Evolutionary conservation across 2,888 invertebrate species (phyloP).

Genomic region (Apamea anceps): DNA sequence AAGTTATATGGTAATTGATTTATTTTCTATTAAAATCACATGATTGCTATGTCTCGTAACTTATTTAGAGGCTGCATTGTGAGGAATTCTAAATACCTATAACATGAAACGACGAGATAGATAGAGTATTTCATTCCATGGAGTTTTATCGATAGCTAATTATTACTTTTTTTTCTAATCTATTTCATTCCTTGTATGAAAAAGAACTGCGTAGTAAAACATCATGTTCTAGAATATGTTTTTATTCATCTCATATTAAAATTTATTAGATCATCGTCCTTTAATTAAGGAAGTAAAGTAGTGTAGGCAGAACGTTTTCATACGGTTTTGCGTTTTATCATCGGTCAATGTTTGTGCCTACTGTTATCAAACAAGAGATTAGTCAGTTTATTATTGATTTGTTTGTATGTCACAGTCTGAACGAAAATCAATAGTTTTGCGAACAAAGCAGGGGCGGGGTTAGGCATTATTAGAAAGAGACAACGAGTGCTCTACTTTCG

Average conservation of each 20-base stretch:
- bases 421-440: constrained; percentile 68
- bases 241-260: neutral
- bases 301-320: neutral
- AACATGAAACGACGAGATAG: constrained; percentile 7
- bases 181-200: neutral
- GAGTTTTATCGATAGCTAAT: neutral
- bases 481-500: constrained; percentile 44
- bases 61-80: neutral
- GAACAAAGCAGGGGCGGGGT: constrained; percentile 56
- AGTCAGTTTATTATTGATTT: constrained; percentile 61
- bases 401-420: constrained; percentile 59
- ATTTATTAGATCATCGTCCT: neutral
- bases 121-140: constrained; percentile 4
- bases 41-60: constrained; percentile 26
- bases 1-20: constrained; percentile 27
- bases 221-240: neutral
- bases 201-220: constrained; percentile 9
- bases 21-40: constrained; percentile 36
- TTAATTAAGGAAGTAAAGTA: neutral
- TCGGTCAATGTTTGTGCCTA: neutral
- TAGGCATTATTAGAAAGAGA: constrained; percentile 59
- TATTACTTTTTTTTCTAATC: constrained; percentile 2
- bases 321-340: neutral
- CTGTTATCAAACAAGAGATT: constrained; percentile 55
- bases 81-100: constrained; percentile 17